Percentiles rank a stretch among this genome's conserved stretches.
These are phyloP conservation scores for Hemiprocne comata DNA, from an alignment of 2,113 vertebrate species.

Conservation along the genomic window DNA sequence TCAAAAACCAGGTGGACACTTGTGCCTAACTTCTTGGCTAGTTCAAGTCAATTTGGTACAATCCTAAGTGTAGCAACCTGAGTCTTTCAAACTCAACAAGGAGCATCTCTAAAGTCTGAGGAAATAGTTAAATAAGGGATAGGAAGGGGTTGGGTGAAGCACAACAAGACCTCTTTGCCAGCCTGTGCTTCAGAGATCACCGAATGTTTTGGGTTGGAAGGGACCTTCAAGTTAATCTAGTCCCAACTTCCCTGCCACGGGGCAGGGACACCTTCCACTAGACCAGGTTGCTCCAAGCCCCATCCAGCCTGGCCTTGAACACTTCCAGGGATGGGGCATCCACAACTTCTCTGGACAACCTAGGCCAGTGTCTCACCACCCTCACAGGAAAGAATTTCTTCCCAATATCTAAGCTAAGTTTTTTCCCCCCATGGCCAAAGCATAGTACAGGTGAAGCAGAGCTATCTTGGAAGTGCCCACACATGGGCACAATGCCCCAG, in stretches of 20 bases:
- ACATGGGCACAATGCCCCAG: accelerated
- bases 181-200: not conserved
- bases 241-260: no score
- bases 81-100: not conserved
- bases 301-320: no score
- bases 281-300: no score
- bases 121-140: not conserved
- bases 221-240: no score
- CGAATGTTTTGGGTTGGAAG: no score
- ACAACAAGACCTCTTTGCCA: not conserved
- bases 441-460: not conserved
- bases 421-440: not conserved
- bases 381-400: no score
- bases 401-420: not conserved
- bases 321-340: no score
- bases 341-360: no score
- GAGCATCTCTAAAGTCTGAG: not conserved
- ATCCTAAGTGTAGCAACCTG: not conserved
- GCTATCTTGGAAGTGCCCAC: not conserved
- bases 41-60: not conserved
- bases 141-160: not conserved
- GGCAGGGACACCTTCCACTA: no score
- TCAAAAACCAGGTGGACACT: not conserved
- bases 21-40: not conserved
- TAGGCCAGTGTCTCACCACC: no score